A percentile compares a stretch with the other conserved stretches of the same genome.
Evolutionary conservation across 37 sponge, comb jelly and placozoan species (phyloP).

Genomic region (Hormiphora californensis): DNA sequence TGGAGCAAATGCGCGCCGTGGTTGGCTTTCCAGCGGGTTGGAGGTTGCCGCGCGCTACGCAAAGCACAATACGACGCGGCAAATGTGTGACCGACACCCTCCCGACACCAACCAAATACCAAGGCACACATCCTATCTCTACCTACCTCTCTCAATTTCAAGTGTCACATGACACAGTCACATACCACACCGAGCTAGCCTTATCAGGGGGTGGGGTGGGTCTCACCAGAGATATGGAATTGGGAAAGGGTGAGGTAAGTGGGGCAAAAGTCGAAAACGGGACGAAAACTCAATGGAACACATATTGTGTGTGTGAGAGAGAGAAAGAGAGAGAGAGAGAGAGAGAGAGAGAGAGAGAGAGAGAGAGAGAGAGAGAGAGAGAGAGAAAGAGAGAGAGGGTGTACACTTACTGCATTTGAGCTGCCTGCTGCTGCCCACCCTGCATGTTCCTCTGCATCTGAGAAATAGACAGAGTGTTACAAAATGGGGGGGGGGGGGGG

Average conservation of each 20-base stretch:
- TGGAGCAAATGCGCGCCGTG: conserved; percentile 13
- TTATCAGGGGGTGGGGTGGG: not conserved
- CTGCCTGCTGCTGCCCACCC: not conserved
- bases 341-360: not conserved
- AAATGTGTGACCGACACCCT: not conserved
- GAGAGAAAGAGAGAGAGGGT: not conserved
- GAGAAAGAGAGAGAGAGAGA: not conserved
- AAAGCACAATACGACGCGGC: not conserved
- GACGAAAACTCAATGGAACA: not conserved
- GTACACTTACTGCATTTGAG: not conserved
- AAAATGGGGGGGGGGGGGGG: not conserved
- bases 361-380: not conserved
- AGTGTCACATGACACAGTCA: too few relatives aligned
- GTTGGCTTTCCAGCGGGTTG: not conserved
- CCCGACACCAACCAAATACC: too few relatives aligned
- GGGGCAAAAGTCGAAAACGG: not conserved
- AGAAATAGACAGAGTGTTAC: not conserved
- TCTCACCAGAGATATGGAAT: not conserved
- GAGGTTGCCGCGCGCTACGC: conserved; percentile 2
- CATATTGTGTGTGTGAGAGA: too few relatives aligned
- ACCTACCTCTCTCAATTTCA: too few relatives aligned
- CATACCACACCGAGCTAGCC: too few relatives aligned
- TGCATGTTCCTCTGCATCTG: conserved; percentile 20
- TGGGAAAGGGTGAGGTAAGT: not conserved
- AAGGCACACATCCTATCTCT: too few relatives aligned